These are phyloP conservation scores for Hippocampus comes DNA, from an alignment of 2,113 vertebrate species.

Conservation along the genomic window DNA sequence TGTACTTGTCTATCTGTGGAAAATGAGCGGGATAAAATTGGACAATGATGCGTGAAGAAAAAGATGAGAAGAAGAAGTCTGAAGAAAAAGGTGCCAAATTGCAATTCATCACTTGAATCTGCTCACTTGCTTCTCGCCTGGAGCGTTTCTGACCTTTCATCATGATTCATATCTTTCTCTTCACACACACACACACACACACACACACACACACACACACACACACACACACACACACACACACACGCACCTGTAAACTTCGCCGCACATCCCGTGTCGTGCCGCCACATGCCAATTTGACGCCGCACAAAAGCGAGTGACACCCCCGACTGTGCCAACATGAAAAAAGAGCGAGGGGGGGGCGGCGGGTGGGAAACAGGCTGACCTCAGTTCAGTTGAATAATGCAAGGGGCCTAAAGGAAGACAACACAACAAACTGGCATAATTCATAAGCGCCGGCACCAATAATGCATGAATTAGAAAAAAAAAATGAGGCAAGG, in stretches of 20 bases:
- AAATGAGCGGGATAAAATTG: no score
- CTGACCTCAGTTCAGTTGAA: constrained; percentile 9
- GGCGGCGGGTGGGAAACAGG: neutral
- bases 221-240: neutral
- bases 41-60: no score
- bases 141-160: constrained; percentile 39
- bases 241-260: neutral
- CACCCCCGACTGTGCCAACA: neutral
- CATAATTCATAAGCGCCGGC: neutral
- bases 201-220: neutral
- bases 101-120: constrained; percentile 52
- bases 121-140: constrained; percentile 27
- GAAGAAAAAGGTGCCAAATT: constrained; percentile 28
- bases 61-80: constrained; percentile 3
- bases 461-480: neutral
- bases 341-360: neutral
- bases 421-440: constrained; percentile 3
- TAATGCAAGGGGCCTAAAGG: constrained; percentile 14
- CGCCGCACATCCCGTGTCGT: neutral
- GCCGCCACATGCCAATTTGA: neutral
- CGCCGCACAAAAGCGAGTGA: neutral
- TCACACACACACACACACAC: neutral
- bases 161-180: constrained; percentile 28
- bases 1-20: neutral
- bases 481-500: neutral